phyloP scores from a whole-genome alignment of 2,113 vertebrate genomes.

The Tachuris rubrigastra region DNA sequence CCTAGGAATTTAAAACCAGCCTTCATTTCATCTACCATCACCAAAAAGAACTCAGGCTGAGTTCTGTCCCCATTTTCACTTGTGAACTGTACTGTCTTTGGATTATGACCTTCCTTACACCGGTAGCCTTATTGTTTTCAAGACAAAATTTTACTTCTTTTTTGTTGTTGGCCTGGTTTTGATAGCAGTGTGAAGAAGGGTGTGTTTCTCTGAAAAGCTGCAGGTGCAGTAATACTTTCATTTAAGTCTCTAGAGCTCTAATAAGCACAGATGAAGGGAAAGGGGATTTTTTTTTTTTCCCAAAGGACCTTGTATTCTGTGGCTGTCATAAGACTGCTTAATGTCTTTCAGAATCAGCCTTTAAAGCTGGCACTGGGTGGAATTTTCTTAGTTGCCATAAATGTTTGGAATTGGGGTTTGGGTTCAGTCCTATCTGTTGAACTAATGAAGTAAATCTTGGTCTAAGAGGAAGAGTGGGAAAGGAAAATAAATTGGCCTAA shows the following conservation, averaged over 20 bases:
- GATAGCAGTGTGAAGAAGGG: conserved; percentile 37
- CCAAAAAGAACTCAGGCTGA: conserved; percentile 57
- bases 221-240: conserved; percentile 26
- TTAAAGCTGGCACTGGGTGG: neutral
- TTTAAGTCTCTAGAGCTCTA: conserved; percentile 31
- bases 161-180: conserved; percentile 51
- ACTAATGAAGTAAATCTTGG: neutral
- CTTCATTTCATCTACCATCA: neutral
- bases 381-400: neutral
- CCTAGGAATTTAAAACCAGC: conserved; percentile 15
- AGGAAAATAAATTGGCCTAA: neutral
- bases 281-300: neutral
- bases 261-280: conserved; percentile 39
- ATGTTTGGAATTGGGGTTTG: neutral
- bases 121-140: conserved; percentile 57
- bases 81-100: conserved; percentile 36
- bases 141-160: conserved; percentile 20
- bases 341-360: conserved; percentile 14
- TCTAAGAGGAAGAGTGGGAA: neutral
- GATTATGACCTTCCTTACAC: conserved; percentile 50
- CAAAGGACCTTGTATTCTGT: conserved; percentile 3
- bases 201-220: conserved; percentile 42
- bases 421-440: neutral
- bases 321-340: conserved; percentile 13
- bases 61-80: conserved; percentile 51